Base-by-base conservation (phyloP, 2,888 invertebrate species). In the Megamerina dolium region DNA sequence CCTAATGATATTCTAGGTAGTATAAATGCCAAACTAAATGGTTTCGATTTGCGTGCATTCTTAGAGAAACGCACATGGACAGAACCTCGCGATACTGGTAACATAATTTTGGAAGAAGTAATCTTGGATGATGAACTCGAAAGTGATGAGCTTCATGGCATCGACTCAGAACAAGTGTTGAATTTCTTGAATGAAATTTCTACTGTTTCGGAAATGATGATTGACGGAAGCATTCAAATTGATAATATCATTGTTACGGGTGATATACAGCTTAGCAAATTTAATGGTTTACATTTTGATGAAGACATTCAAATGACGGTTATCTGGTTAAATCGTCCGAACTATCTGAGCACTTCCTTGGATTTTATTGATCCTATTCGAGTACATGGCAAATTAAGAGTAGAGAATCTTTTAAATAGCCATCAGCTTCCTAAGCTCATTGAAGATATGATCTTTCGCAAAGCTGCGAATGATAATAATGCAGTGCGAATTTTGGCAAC, bases 141-240 rank as follows among this genome's bases (percentile, higher is more conserved):
- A 23, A 54, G 69, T 2, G 53, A 62, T 3, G 41, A 50, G 5
- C 51, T 77, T n/a, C 75, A 77, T 55, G 67, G 62, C 29, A 50
- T 68, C 10, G 32, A 58, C 1, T 61, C 66, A 2, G 51, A 64
- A 2, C 54, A 65, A 14, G 38, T 74, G 13, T 41, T 67, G 18
- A 47, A 52, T 13, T 60, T 66, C 32, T 37, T 63, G 29, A 47
- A 58, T 21, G 55, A 64, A 59, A 58, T 59, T 45, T 51, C 63
- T 58, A 49, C 68, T 50, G 38, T 63, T 62, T 55, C 63, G 23
- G 42, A 58, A 52, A 51, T 66, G 49, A 61, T 77, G 20, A 53
- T 66, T 6, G 54, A 60, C 17, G 74, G 74, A 2, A 63, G 71
- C 40, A 55, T 75, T 6, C 56, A 60, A 37, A 65, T 77, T n/a